phyloP scores from a whole-genome alignment of 2,113 vertebrate species.

The Leucopsar rothschildi region DNA sequence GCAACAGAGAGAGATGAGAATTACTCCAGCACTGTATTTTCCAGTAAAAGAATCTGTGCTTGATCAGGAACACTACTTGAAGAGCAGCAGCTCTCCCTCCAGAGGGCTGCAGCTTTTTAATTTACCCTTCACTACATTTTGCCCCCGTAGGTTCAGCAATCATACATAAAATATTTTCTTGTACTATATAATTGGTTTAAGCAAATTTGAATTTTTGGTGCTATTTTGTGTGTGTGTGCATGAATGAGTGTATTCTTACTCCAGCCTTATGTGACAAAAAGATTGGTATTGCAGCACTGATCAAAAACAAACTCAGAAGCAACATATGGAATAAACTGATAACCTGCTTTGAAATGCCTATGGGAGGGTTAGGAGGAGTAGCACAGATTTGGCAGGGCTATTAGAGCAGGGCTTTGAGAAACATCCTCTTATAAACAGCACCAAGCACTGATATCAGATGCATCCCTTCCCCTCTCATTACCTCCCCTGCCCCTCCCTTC shows the following conservation, averaged over 20 bases:
- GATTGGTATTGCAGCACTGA: background rate
- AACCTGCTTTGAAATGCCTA: background rate
- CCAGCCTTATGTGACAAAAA: background rate
- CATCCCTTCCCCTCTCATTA: background rate
- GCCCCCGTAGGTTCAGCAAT: background rate
- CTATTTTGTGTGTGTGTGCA: background rate
- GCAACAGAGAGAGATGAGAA: background rate
- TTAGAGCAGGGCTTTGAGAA: background rate
- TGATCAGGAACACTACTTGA: background rate
- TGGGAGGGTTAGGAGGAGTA: background rate
- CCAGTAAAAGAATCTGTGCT: background rate
- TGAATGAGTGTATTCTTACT: background rate
- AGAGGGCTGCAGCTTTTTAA: background rate
- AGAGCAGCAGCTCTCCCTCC: background rate
- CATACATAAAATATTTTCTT: background rate
- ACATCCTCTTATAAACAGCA: background rate
- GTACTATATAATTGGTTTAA: background rate
- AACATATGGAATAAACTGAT: background rate
- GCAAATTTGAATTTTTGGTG: background rate
- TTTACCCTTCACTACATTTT: background rate
- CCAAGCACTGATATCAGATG: background rate
- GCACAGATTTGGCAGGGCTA: background rate
- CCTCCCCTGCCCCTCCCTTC: background rate
- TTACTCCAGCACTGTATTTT: background rate
- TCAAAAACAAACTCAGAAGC: background rate